These are phyloP conservation scores for Hemicordylus capensis DNA, from an alignment of 2,113 vertebrate species.

Conservation along the genomic window DNA sequence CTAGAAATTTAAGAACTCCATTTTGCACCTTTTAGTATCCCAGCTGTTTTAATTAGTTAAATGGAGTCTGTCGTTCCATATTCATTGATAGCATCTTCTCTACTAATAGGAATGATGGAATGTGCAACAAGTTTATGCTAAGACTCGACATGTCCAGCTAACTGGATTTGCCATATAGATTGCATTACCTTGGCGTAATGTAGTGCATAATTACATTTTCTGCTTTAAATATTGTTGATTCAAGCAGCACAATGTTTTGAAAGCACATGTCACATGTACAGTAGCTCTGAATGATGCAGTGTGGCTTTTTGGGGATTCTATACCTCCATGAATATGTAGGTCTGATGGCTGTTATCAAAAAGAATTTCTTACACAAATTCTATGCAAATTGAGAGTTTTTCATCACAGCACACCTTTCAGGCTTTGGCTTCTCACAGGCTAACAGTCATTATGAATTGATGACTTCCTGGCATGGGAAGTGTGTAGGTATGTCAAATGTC, in stretches of 20 bases:
- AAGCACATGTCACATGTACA: not conserved
- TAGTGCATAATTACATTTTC: not conserved
- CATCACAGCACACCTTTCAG: not conserved
- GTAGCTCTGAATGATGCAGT: not conserved
- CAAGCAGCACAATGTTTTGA: not conserved
- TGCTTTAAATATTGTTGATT: conserved; percentile 11
- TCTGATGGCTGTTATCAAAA: not conserved
- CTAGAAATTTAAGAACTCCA: not conserved
- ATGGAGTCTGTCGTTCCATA: not conserved
- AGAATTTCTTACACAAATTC: not conserved
- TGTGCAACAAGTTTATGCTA: not conserved
- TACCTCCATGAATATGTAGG: not conserved
- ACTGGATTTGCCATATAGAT: not conserved
- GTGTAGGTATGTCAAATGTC: not conserved
- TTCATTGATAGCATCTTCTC: not conserved
- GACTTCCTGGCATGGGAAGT: not conserved
- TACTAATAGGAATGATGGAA: not conserved
- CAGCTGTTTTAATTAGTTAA: conserved; percentile 7
- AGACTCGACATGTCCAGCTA: not conserved
- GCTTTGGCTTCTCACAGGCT: not conserved
- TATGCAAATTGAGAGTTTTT: not conserved
- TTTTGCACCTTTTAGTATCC: conserved; percentile 6
- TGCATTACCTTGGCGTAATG: not conserved
- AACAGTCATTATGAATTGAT: not conserved
- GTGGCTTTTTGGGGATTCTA: not conserved